phyloP scores from a whole-genome alignment of 30 jellyfish, hydroid and myxozoan genomes.

The Aurelia aurita region DNA sequence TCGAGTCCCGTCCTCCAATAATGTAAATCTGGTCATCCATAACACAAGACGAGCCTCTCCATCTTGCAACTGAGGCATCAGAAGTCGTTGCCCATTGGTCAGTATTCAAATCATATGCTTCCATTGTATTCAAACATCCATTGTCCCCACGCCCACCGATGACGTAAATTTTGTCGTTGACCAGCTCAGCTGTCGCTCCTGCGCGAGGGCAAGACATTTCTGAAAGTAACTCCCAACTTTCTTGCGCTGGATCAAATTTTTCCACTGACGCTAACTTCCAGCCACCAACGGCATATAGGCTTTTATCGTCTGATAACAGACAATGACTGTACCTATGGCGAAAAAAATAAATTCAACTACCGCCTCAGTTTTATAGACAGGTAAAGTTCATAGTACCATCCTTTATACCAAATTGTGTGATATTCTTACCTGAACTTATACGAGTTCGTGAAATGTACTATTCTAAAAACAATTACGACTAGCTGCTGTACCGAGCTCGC shows the following conservation, averaged over 20 bases:
- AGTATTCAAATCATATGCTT: constrained; percentile 61
- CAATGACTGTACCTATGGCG: constrained; percentile 78
- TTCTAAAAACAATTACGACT: no score
- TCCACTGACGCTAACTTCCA: constrained; percentile 88
- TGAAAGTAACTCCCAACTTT: constrained; percentile 74
- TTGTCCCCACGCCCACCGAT: constrained; percentile 88
- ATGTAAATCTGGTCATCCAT: constrained; percentile 60
- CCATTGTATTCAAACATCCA: constrained; percentile 79
- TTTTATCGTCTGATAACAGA: constrained; percentile 64
- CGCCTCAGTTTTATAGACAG: no score
- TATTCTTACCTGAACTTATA: no score
- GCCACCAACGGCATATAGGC: constrained; percentile 92
- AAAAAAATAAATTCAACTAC: background rate
- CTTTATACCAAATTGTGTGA: no score
- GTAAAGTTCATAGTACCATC: no score
- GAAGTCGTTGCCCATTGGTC: constrained; percentile 61
- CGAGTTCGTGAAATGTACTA: no score
- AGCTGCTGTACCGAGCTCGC: no score
- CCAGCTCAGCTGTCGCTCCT: constrained; percentile 81
- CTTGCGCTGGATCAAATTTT: constrained; percentile 45
- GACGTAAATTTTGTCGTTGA: constrained; percentile 73
- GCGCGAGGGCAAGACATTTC: constrained; percentile 86
- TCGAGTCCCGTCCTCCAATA: constrained; percentile 88
- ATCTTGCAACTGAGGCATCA: constrained; percentile 74
- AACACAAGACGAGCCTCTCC: constrained; percentile 86